phyloP scores from a whole-genome alignment of 35 echinoderm and acorn worm genomes.

The Anneissia japonica region DNA sequence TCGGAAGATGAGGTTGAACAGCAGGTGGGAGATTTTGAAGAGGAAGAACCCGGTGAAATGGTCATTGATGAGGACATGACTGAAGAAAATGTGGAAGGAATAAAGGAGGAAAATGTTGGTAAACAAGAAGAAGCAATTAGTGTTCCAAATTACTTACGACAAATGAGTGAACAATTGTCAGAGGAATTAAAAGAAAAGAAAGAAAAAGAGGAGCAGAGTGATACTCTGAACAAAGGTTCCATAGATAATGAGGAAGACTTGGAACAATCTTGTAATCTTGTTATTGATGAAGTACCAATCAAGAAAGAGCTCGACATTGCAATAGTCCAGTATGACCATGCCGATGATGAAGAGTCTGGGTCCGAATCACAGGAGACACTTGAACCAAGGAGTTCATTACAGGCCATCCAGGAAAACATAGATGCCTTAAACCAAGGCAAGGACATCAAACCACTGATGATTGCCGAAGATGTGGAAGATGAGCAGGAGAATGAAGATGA shows the following conservation, averaged over 20 bases:
- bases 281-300: not conserved
- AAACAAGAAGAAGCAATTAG: not conserved
- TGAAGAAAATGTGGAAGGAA: conserved; percentile 5
- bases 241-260: not conserved
- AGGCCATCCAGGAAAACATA: not conserved
- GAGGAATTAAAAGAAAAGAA: conserved; percentile 76
- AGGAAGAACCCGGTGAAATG: conserved; percentile 26
- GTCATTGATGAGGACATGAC: conserved; percentile 20
- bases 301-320: not conserved
- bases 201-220: not conserved
- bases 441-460: not conserved
- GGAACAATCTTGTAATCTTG: not conserved
- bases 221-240: not conserved
- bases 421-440: not conserved
- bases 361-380: not conserved
- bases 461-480: not conserved
- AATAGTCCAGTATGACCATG: not conserved
- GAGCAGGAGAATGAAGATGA: not conserved
- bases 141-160: conserved; percentile 66
- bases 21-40: not conserved
- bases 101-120: conserved; percentile 13
- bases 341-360: not conserved
- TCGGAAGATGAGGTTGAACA: not conserved
- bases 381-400: not conserved
- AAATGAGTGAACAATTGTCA: conserved; percentile 80